phyloP scores from a whole-genome alignment of 2,888 invertebrate species.

The Diaprepes abbreviatus region DNA sequence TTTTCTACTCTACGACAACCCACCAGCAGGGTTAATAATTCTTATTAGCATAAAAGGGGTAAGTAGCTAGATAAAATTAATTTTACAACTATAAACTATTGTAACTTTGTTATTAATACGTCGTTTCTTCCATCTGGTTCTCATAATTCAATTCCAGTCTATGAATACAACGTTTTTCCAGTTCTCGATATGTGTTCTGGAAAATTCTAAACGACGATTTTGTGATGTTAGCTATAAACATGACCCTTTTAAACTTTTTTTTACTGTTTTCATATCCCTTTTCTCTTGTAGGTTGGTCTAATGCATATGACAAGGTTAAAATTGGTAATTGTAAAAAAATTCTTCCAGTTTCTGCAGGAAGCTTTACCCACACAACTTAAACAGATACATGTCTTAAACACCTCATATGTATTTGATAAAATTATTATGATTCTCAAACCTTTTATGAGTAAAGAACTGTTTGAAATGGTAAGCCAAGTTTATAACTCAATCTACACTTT shows the following conservation, averaged over 20 bases:
- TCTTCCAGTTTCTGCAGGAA: constrained; percentile 61
- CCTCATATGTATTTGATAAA: constrained; percentile 65
- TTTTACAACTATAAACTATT: no score
- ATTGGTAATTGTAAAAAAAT: constrained; percentile 52
- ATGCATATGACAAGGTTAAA: constrained; percentile 60
- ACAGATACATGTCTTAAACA: constrained; percentile 65
- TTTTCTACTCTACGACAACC: constrained; percentile 50
- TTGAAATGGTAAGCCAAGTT: constrained; percentile 55
- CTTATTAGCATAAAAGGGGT: constrained; percentile 57
- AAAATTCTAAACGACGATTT: no score
- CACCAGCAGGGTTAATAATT: constrained; percentile 54
- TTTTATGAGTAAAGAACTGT: constrained; percentile 59
- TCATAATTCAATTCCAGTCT: no score
- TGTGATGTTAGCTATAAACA: no score
- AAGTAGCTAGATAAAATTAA: no score
- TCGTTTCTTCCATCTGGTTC: no score
- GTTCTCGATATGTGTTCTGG: no score
- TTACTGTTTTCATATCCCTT: no score
- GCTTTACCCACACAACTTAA: constrained; percentile 65
- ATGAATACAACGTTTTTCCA: no score
- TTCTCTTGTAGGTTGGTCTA: constrained; percentile 56
- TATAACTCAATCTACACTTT: no score
- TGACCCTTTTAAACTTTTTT: no score
- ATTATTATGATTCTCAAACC: constrained; percentile 64
- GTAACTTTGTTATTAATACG: no score